Percentiles rank a stretch among this genome's conserved stretches.
Evolutionary conservation across 1,140 invertebrate species (phyloP).

Genomic region (Hylyphantes graminicola): DNA sequence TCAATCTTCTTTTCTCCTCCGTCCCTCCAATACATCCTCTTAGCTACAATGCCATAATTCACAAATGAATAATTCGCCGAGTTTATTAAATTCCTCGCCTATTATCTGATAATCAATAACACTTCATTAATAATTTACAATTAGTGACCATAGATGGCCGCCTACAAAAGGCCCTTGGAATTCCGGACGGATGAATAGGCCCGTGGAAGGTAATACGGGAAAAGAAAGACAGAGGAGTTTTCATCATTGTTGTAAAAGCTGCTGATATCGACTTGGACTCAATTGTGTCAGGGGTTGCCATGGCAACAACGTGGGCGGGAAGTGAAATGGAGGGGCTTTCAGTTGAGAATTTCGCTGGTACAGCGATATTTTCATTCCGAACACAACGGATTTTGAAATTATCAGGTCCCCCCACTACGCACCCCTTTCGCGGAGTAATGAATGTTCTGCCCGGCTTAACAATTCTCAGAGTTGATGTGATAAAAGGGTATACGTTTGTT

Average conservation of each 20-base stretch:
- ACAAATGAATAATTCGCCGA: conserved; percentile 21
- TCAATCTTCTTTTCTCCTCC: background rate
- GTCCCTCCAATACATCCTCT: background rate
- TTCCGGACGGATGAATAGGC: background rate
- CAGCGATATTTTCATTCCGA: conserved; percentile 43
- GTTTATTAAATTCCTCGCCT: conserved; percentile 28
- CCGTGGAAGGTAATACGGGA: conserved; percentile 5
- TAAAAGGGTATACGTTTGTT: too few relatives aligned
- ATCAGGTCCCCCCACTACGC: conserved; percentile 22
- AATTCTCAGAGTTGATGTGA: background rate
- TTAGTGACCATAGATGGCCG: conserved; percentile 37
- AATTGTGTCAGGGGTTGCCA: conserved; percentile 55
- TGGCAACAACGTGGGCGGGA: conserved; percentile 4
- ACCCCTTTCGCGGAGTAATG: conserved; percentile 28
- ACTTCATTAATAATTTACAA: conserved; percentile 35
- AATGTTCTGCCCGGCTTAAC: conserved; percentile 40
- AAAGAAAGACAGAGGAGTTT: conserved; percentile 20
- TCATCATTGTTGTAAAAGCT: conserved; percentile 51
- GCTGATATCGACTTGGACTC: conserved; percentile 58
- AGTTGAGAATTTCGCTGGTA: conserved; percentile 3
- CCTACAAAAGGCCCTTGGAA: background rate
- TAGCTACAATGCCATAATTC: conserved; percentile 4
- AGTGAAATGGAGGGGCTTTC: background rate
- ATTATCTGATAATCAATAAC: conserved; percentile 30
- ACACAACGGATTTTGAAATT: conserved; percentile 56